These are phyloP conservation scores for Saturnia japonica DNA, from an alignment of 2,888 invertebrate genomes.

Conservation along the genomic window DNA sequence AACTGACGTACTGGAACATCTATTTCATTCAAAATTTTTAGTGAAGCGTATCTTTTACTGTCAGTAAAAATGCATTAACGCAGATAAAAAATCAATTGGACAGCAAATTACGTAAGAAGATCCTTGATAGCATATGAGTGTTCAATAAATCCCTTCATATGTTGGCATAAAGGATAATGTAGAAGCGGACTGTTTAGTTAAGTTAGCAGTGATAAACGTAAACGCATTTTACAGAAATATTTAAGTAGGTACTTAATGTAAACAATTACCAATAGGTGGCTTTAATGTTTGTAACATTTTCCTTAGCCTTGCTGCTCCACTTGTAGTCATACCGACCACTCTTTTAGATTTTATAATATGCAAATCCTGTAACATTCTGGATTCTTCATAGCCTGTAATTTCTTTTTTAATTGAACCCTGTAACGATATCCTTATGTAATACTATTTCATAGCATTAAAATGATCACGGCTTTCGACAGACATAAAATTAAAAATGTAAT, in stretches of 20 bases:
- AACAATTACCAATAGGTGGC: slow-evolving; percentile 81
- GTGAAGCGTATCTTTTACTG: too few relatives aligned
- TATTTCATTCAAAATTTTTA: too few relatives aligned
- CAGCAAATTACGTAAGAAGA: too few relatives aligned
- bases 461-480: not conserved
- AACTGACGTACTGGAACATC: not conserved
- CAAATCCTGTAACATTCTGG: slow-evolving; percentile 81
- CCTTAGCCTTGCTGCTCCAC: slow-evolving; percentile 87
- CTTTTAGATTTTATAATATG: slow-evolving; percentile 69
- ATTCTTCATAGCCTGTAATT: slow-evolving; percentile 63
- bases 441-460: not conserved
- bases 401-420: slow-evolving; percentile 42
- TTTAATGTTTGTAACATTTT: slow-evolving; percentile 82
- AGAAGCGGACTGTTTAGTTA: too few relatives aligned
- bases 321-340: slow-evolving; percentile 90
- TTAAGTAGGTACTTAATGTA: too few relatives aligned
- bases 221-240: too few relatives aligned
- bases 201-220: too few relatives aligned
- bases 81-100: too few relatives aligned
- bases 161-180: too few relatives aligned
- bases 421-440: slow-evolving; percentile 21
- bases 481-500: not conserved
- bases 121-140: too few relatives aligned
- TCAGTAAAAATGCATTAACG: too few relatives aligned
- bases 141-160: too few relatives aligned